Conservation (phyloP, 2,888 invertebrate species). For the Aleiodes testaceus region DNA sequence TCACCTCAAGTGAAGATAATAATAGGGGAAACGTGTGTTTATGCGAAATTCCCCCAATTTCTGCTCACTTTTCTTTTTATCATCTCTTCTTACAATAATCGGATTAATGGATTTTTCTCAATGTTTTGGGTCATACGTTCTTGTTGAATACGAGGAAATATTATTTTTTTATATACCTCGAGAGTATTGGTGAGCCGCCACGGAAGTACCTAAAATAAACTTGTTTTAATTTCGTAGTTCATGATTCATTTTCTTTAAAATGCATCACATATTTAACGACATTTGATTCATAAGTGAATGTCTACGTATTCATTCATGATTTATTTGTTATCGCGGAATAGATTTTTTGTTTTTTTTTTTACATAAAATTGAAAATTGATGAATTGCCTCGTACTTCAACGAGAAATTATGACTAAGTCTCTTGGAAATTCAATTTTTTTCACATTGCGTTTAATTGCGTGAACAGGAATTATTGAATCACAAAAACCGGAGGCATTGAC, state of each 20-base stretch:
- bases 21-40: constrained; percentile 17
- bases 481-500: constrained; percentile 5
- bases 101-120: not conserved
- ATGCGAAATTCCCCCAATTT: not conserved
- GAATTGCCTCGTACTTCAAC: too few relatives aligned
- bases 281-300: constrained; percentile 3
- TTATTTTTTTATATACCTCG: not conserved
- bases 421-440: constrained; percentile 4
- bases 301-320: not conserved
- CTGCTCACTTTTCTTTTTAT: not conserved
- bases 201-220: constrained; percentile 42
- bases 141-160: constrained; percentile 10
- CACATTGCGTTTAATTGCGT: constrained; percentile 39
- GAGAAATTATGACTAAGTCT: not conserved
- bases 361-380: too few relatives aligned
- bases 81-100: not conserved
- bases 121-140: constrained; percentile 3
- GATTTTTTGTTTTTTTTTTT: not conserved
- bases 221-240: constrained; percentile 29
- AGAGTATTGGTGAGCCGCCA: constrained; percentile 10
- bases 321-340: not conserved
- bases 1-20: not conserved
- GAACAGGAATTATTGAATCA: constrained; percentile 35
- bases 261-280: constrained; percentile 23
- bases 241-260: constrained; percentile 38